Conservation (phyloP, 2,113 vertebrate genomes). For the Rhynchomys soricoides region DNA sequence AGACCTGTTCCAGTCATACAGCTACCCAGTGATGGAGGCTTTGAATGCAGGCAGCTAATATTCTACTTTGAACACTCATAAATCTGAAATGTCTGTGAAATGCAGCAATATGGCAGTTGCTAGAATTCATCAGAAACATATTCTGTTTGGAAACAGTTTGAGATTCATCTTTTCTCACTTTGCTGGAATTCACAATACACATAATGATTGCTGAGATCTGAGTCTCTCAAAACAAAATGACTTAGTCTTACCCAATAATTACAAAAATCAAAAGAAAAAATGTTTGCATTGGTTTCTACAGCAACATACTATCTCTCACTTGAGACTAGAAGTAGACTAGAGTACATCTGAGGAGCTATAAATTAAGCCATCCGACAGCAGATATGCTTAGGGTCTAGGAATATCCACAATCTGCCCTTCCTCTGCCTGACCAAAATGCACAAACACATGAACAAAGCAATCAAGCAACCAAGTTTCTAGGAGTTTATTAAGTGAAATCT, state of each 20-base stretch:
- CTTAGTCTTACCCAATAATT: slow-evolving; percentile 24
- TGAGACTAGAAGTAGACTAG: neutral
- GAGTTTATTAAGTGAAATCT: neutral
- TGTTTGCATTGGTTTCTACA: neutral
- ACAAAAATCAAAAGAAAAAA: slow-evolving; percentile 31
- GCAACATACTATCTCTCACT: neutral
- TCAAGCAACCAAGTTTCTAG: neutral
- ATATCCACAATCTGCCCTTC: neutral
- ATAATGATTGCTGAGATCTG: neutral
- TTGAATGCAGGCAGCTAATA: neutral
- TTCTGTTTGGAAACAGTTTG: slow-evolving; percentile 29
- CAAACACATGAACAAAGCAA: neutral
- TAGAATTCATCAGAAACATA: neutral
- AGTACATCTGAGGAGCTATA: neutral
- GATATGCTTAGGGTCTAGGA: neutral
- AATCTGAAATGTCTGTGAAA: neutral
- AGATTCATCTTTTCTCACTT: slow-evolving; percentile 9
- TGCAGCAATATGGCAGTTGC: neutral
- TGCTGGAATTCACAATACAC: neutral
- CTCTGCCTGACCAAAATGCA: neutral
- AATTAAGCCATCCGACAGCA: neutral
- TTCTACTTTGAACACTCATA: neutral
- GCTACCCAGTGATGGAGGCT: neutral
- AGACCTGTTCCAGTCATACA: neutral
- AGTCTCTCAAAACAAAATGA: slow-evolving; percentile 1